phyloP scores from a whole-genome alignment of 2,113 vertebrate species.

The Cyanoramphus novaezelandiae region DNA sequence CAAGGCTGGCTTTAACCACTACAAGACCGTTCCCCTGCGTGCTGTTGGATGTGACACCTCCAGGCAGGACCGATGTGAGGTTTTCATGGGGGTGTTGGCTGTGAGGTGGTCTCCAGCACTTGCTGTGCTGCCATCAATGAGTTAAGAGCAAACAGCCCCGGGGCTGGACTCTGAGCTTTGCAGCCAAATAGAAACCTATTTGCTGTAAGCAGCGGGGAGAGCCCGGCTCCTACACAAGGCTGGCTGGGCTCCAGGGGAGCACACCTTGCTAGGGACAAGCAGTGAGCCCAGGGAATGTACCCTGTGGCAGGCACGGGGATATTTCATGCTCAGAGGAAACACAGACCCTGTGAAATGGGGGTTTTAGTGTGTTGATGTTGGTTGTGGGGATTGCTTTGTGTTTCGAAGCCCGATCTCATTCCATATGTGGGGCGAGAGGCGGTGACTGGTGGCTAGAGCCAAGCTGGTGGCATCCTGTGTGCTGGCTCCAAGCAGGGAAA shows the following conservation, averaged over 20 bases:
- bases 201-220: neutral
- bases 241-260: neutral
- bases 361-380: neutral
- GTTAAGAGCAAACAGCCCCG: neutral
- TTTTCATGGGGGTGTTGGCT: neutral
- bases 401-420: neutral
- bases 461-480: neutral
- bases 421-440: fast-evolving
- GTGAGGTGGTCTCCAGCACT: neutral
- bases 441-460: neutral
- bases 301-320: neutral
- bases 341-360: neutral
- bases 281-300: fast-evolving
- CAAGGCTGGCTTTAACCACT: neutral
- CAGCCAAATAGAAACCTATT: neutral
- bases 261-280: neutral
- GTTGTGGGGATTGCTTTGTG: neutral
- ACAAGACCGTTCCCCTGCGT: fast-evolving
- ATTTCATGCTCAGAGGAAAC: neutral
- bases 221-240: neutral
- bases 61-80: fast-evolving
- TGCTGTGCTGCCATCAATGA: neutral
- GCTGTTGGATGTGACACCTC: neutral
- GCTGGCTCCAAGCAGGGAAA: neutral
- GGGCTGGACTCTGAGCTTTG: neutral